A percentile compares a stretch with the other conserved stretches of the same genome.
Conservation (phyloP, 2,888 invertebrate genomes). For the Diaphora mendica region DNA sequence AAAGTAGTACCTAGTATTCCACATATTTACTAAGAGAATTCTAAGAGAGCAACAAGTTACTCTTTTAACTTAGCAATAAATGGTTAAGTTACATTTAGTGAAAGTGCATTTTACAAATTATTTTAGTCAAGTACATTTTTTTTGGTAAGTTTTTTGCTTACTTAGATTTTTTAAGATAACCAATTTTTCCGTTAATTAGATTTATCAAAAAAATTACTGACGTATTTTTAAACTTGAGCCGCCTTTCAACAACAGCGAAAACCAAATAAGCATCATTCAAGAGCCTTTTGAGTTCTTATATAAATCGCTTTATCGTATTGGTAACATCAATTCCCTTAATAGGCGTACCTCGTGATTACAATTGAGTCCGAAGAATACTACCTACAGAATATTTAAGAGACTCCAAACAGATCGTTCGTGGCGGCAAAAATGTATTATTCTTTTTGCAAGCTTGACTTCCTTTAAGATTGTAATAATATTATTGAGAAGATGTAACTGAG, state of each 20-base stretch:
- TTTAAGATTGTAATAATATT: slow-evolving; percentile 4
- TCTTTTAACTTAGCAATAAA: too few species aligned
- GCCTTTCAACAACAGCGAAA: slow-evolving; percentile 33
- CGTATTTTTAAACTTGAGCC: slow-evolving; percentile 37
- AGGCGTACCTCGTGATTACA: slow-evolving; percentile 45
- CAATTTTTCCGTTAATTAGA: neutral
- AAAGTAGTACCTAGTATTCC: too few species aligned
- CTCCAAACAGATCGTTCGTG: slow-evolving; percentile 2
- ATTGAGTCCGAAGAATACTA: slow-evolving; percentile 34
- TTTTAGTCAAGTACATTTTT: too few species aligned
- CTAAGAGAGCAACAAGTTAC: too few species aligned
- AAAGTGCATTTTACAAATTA: too few species aligned
- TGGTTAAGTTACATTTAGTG: neutral
- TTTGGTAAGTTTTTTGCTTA: too few species aligned
- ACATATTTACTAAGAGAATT: too few species aligned
- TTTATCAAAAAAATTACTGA: neutral
- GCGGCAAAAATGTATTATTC: slow-evolving; percentile 2
- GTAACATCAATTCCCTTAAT: slow-evolving; percentile 53
- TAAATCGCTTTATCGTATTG: slow-evolving; percentile 61
- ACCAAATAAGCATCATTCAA: slow-evolving; percentile 62
- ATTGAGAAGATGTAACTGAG: neutral
- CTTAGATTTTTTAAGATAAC: neutral
- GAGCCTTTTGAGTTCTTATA: slow-evolving; percentile 50
- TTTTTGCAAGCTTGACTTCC: neutral
- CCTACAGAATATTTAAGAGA: slow-evolving; percentile 26